phyloP scores from a whole-genome alignment of 1,140 invertebrate genomes.

The Caenorhabditis latens region DNA sequence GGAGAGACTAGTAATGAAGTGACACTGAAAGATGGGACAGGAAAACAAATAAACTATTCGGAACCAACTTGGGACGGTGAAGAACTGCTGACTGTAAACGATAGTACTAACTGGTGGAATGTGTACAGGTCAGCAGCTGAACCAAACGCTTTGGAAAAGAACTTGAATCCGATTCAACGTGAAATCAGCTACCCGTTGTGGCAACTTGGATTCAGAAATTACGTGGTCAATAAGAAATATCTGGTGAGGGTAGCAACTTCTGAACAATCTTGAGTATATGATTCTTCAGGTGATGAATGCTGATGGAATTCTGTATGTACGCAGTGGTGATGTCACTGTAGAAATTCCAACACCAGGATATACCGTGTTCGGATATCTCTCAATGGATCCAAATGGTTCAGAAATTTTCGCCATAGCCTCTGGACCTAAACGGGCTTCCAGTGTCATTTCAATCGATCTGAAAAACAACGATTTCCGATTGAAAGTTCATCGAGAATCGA shows the following conservation, averaged over 20 bases:
- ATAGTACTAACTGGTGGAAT: constrained; percentile 79
- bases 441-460: constrained; percentile 63
- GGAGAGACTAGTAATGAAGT: constrained; percentile 36
- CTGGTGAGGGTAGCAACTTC: not conserved
- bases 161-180: constrained; percentile 56
- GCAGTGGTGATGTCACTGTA: not conserved
- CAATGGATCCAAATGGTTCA: constrained; percentile 38
- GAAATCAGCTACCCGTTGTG: constrained; percentile 66
- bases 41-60: constrained; percentile 66
- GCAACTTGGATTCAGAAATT: constrained; percentile 59
- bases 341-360: constrained; percentile 56
- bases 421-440: constrained; percentile 58
- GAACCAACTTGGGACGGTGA: constrained; percentile 77
- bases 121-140: constrained; percentile 74
- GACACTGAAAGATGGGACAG: constrained; percentile 27
- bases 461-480: constrained; percentile 20
- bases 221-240: constrained; percentile 62
- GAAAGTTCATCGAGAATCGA: constrained; percentile 59
- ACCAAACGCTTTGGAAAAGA: constrained; percentile 40
- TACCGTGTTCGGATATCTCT: constrained; percentile 53
- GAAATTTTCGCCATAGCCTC: constrained; percentile 57
- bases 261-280: not conserved
- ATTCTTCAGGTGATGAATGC: constrained; percentile 54
- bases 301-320: constrained; percentile 70
- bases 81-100: constrained; percentile 77